A percentile compares a stretch with the other conserved stretches of the same genome.
phyloP scores from a whole-genome alignment of 2,113 vertebrate genomes.

The Limanda limanda region DNA sequence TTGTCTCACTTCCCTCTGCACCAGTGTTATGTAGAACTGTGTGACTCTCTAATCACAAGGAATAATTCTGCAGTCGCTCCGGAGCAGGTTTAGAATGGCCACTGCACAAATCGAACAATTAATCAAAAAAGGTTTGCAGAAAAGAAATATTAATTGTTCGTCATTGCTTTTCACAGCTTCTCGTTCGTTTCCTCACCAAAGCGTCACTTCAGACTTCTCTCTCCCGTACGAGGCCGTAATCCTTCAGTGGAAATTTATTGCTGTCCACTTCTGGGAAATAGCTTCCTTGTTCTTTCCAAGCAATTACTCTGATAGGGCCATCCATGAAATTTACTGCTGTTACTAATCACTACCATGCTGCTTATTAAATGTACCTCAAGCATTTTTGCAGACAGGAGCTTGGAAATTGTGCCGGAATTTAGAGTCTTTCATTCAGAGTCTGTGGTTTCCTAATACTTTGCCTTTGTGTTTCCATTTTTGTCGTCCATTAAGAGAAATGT shows the following conservation, averaged over 20 bases:
- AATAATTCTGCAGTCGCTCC: neutral
- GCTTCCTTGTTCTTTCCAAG: constrained; percentile 44
- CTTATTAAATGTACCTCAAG: constrained; percentile 9
- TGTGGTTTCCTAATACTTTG: neutral
- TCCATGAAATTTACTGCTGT: constrained; percentile 32
- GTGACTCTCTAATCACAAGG: neutral
- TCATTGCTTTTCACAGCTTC: neutral
- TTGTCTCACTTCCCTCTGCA: too few relatives aligned
- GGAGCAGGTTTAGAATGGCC: neutral
- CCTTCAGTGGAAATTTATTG: constrained; percentile 18
- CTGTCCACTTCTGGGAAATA: constrained; percentile 37
- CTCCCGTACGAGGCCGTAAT: neutral
- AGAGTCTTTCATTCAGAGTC: neutral
- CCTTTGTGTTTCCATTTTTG: neutral
- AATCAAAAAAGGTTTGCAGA: neutral
- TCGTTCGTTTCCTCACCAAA: neutral
- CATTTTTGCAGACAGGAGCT: neutral
- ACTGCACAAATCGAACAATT: neutral
- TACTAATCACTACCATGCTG: constrained; percentile 19
- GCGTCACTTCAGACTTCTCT: neutral
- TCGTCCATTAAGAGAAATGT: neutral
- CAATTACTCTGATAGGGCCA: constrained; percentile 47
- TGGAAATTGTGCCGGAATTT: neutral
- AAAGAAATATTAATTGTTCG: neutral
- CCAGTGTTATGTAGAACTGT: too few relatives aligned